These are phyloP conservation scores for Lepidurus packardi DNA, from an alignment of 1,140 invertebrate genomes.

Conservation along the genomic window DNA sequence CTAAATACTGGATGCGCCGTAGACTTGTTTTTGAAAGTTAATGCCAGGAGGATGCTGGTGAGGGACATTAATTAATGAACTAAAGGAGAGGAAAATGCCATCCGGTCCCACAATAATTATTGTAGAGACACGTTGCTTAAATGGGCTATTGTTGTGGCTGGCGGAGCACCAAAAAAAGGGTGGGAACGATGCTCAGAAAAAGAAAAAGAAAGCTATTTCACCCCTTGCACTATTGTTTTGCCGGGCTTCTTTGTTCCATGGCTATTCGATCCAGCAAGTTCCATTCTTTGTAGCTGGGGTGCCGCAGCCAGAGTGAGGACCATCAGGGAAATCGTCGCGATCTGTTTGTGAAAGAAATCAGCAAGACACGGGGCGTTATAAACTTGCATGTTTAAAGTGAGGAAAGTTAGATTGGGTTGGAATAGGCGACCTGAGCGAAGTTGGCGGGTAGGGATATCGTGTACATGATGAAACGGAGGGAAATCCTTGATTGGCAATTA, in stretches of 20 bases:
- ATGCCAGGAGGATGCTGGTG: neutral
- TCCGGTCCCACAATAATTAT: neutral
- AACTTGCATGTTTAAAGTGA: too few relatives aligned
- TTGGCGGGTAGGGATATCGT: too few relatives aligned
- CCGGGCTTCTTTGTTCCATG: neutral
- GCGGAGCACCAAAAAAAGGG: neutral
- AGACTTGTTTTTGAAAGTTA: neutral
- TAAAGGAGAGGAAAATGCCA: neutral
- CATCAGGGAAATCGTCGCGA: neutral
- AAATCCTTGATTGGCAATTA: conserved; percentile 1
- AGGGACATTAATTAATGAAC: neutral
- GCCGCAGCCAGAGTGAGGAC: neutral
- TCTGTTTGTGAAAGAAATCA: neutral
- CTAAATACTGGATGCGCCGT: neutral
- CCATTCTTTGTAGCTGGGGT: neutral
- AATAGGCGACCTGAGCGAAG: too few relatives aligned
- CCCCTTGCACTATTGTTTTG: conserved; percentile 10
- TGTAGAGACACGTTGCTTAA: neutral
- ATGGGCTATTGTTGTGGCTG: neutral
- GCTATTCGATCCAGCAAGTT: neutral
- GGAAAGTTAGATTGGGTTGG: too few relatives aligned
- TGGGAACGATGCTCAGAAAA: neutral
- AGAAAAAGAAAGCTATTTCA: neutral
- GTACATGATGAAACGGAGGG: neutral
- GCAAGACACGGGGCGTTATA: too few relatives aligned